Conservation (phyloP, 2,888 invertebrate genomes). For the Lumbricus terrestris region DNA sequence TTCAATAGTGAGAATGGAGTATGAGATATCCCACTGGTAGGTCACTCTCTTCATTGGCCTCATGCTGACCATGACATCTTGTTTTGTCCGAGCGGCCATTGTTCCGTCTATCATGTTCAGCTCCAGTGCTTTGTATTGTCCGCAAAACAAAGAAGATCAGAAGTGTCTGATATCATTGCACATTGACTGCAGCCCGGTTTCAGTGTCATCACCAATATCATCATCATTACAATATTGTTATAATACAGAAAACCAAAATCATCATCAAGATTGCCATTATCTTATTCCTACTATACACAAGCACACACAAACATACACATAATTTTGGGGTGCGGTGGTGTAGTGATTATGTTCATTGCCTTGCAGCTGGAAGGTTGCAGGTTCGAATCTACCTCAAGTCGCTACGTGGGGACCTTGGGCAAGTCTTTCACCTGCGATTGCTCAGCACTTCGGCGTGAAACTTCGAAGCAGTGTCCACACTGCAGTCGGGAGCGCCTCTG, state of each 20-base stretch:
- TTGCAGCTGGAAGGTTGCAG: too few relatives aligned
- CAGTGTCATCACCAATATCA: background rate
- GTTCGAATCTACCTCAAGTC: too few relatives aligned
- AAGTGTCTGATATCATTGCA: background rate
- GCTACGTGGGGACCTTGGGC: too few relatives aligned
- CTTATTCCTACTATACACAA: too few relatives aligned
- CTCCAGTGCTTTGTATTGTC: slow-evolving; percentile 44
- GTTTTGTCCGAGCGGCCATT: slow-evolving; percentile 52
- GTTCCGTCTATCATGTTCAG: slow-evolving; percentile 47
- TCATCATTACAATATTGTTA: background rate
- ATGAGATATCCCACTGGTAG: slow-evolving; percentile 55
- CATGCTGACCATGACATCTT: slow-evolving; percentile 47
- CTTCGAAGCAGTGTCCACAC: too few relatives aligned
- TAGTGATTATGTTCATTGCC: too few relatives aligned
- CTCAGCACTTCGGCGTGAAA: too few relatives aligned
- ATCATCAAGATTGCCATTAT: too few relatives aligned
- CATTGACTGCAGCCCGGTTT: background rate
- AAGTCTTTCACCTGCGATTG: too few relatives aligned
- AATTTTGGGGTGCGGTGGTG: too few relatives aligned
- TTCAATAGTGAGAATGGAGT: slow-evolving; percentile 43
- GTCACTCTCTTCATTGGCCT: slow-evolving; percentile 48
- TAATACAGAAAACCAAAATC: background rate
- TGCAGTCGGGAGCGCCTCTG: too few relatives aligned
- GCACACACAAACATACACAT: too few relatives aligned
- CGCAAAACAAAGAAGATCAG: background rate